Conservation (phyloP, 1,140 invertebrate species). For the Coptotermes formosanus region DNA sequence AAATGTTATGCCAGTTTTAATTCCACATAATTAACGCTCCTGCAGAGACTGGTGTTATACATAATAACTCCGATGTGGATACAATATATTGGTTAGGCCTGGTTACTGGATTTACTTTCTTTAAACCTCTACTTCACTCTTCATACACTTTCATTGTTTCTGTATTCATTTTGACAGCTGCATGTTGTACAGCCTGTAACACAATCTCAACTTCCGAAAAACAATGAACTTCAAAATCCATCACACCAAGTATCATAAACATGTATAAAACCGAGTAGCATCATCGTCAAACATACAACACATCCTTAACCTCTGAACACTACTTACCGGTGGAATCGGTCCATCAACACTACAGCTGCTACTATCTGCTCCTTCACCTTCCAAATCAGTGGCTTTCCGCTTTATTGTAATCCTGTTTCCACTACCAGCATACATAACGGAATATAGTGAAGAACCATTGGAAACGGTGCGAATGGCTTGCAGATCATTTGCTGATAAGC, state of each 20-base stretch:
- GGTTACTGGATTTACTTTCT: too few species aligned
- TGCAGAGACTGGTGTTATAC: too few species aligned
- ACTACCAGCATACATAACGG: conserved; percentile 72
- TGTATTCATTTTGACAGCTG: too few species aligned
- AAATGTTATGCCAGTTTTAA: too few species aligned
- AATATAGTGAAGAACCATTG: conserved; percentile 71
- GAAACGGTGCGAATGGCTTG: conserved; percentile 58
- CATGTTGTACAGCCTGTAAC: too few species aligned
- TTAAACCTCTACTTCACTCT: too few species aligned
- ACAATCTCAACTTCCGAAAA: not conserved
- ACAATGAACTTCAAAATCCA: not conserved
- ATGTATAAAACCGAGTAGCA: not conserved
- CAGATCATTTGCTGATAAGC: conserved; percentile 40
- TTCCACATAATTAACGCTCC: too few species aligned
- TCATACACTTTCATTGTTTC: too few species aligned
- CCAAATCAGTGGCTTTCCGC: conserved; percentile 62
- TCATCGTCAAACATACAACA: not conserved
- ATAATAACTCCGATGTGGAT: too few species aligned
- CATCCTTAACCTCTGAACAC: not conserved
- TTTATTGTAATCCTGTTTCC: conserved; percentile 82
- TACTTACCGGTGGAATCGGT: not conserved
- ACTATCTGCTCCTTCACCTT: conserved; percentile 20
- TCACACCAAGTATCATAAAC: not conserved
- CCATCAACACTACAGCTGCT: conserved; percentile 25
- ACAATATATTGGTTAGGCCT: too few species aligned